These are phyloP conservation scores for Sitta carolinensis DNA, from an alignment of 2,797 vertebrate species.

Conservation along the genomic window DNA sequence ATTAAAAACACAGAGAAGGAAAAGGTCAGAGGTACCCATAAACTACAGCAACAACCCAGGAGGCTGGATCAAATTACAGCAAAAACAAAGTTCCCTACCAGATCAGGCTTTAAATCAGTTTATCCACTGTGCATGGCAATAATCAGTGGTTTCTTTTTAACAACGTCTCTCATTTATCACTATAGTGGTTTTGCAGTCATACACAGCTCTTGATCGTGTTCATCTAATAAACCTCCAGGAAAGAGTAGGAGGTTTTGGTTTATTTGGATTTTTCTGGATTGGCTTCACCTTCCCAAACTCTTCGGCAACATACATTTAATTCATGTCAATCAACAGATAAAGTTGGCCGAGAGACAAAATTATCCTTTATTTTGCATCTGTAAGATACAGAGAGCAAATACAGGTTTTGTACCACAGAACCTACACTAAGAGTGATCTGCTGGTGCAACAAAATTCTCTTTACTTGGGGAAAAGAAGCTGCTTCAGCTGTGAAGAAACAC, in stretches of 20 bases:
- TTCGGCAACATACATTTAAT: not conserved
- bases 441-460: not conserved
- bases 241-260: constrained; percentile 13
- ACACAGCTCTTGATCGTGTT: not conserved
- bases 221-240: constrained; percentile 32
- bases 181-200: constrained; percentile 8
- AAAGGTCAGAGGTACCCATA: not conserved
- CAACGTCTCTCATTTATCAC: not conserved
- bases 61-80: not conserved
- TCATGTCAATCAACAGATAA: not conserved
- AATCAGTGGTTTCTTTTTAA: constrained; percentile 17
- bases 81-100: constrained; percentile 17
- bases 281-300: not conserved
- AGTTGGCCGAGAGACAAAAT: not conserved
- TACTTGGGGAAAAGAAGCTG: not conserved
- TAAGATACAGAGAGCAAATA: not conserved
- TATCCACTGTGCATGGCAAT: not conserved
- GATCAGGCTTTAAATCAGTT: constrained; percentile 23
- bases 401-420: not conserved
- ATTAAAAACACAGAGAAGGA: not conserved
- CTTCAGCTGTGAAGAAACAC: not conserved
- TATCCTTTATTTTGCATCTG: not conserved
- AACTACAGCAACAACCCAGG: not conserved
- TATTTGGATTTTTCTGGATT: constrained; percentile 10
- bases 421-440: not conserved